Percentiles rank a stretch among this genome's conserved stretches.
These are phyloP conservation scores for Syngnathus typhle DNA, from an alignment of 2,113 vertebrate species.

Conservation along the genomic window DNA sequence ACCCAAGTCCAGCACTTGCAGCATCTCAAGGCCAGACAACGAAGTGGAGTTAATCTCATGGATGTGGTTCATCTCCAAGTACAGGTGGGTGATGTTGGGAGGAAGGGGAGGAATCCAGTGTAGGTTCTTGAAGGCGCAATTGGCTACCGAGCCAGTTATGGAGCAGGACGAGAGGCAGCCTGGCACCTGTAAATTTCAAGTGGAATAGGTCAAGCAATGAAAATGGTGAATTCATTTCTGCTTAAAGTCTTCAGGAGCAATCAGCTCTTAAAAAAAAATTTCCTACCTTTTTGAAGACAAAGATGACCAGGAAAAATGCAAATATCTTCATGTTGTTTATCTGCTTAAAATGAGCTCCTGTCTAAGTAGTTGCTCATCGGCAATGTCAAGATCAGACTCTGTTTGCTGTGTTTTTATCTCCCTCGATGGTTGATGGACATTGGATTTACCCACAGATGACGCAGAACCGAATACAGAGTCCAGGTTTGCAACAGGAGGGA, in stretches of 20 bases:
- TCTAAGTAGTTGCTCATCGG: not conserved
- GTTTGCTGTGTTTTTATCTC: conserved; percentile 30
- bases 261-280: not conserved
- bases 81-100: conserved; percentile 58
- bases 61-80: conserved; percentile 73
- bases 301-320: conserved; percentile 16
- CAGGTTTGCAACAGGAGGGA: conserved; percentile 33
- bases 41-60: conserved; percentile 63
- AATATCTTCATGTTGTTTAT: conserved; percentile 8
- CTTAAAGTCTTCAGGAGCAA: too few relatives aligned
- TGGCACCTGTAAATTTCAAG: conserved; percentile 34
- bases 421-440: not conserved
- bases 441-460: conserved; percentile 10
- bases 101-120: conserved; percentile 67
- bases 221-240: too few relatives aligned
- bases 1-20: conserved; percentile 68
- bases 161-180: conserved; percentile 51
- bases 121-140: conserved; percentile 60
- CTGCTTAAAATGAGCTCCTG: not conserved
- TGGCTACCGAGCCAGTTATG: conserved; percentile 36
- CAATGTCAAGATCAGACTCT: not conserved
- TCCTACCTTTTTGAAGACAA: conserved; percentile 46
- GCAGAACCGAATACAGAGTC: conserved; percentile 4
- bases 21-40: conserved; percentile 65
- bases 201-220: not conserved